These are phyloP conservation scores for Strix uralensis DNA, from an alignment of 2,113 vertebrate species.

Conservation along the genomic window DNA sequence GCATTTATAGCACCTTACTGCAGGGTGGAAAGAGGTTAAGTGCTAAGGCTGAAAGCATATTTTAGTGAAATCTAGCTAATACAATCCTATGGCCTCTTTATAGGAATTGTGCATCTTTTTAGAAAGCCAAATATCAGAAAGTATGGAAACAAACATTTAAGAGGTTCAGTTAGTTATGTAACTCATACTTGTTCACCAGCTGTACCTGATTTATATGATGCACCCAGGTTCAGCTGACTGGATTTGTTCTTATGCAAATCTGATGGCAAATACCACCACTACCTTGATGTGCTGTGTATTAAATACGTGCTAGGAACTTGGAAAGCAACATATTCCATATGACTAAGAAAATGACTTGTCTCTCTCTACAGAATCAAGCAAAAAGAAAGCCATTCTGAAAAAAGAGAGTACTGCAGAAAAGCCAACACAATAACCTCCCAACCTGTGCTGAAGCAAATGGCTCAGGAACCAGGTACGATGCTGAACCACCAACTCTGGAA, in stretches of 20 bases:
- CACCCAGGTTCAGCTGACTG: neutral
- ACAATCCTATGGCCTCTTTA: neutral
- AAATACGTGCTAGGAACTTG: neutral
- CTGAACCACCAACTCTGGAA: neutral
- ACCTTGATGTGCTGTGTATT: too few species aligned
- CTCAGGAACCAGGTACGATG: neutral
- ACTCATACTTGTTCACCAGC: neutral
- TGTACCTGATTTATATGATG: rapidly evolving
- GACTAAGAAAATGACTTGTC: neutral
- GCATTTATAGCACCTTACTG: neutral
- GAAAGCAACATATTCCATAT: neutral
- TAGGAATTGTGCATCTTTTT: neutral
- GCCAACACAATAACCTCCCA: neutral
- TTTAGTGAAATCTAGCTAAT: neutral
- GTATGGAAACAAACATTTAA: neutral
- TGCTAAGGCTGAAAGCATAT: neutral
- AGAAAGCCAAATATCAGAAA: neutral
- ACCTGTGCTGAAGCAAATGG: neutral
- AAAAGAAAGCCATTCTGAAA: neutral
- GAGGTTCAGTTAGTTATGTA: neutral
- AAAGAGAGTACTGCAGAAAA: neutral
- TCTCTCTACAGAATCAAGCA: neutral
- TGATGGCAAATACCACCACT: neutral
- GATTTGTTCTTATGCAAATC: neutral
- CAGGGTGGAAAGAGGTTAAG: neutral